Percentiles rank a stretch among this genome's conserved stretches.
Evolutionary conservation across 1,140 invertebrate species (phyloP).

Genomic region (Brachionus plicatilis): DNA sequence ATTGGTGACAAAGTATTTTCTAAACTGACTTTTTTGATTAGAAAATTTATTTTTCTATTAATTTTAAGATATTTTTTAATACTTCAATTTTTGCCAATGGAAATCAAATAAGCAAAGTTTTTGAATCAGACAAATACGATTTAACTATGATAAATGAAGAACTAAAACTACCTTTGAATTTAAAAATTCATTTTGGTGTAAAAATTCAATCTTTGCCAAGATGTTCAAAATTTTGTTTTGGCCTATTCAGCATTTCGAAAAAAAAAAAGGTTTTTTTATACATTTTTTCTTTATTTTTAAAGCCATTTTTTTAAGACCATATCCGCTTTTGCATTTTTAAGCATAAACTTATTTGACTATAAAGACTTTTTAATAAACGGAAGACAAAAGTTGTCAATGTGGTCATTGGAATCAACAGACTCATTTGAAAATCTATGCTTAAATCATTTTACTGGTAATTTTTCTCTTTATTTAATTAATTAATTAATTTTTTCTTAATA

Average conservation of each 20-base stretch:
- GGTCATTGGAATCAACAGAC: slow-evolving; percentile 64
- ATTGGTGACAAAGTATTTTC: not conserved
- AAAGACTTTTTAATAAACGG: slow-evolving; percentile 75
- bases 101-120: not conserved
- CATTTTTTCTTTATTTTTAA: not conserved
- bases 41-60: not conserved
- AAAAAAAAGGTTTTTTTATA: slow-evolving; percentile 43
- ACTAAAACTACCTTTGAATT: not conserved
- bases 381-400: slow-evolving; percentile 79
- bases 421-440: not conserved
- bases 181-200: not conserved
- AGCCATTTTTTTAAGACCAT: slow-evolving; percentile 64
- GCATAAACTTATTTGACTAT: slow-evolving; percentile 87
- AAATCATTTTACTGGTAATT: not conserved
- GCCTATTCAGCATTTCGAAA: slow-evolving; percentile 40
- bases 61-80: not conserved
- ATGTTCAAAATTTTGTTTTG: slow-evolving; percentile 45
- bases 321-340: slow-evolving; percentile 67
- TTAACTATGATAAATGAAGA: not conserved
- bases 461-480: not conserved
- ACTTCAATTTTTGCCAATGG: not conserved
- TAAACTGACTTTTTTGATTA: not conserved
- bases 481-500: not conserved
- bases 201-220: slow-evolving; percentile 48
- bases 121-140: not conserved